phyloP scores from a whole-genome alignment of 2,888 invertebrate species.

The Criorhina ranunculi region DNA sequence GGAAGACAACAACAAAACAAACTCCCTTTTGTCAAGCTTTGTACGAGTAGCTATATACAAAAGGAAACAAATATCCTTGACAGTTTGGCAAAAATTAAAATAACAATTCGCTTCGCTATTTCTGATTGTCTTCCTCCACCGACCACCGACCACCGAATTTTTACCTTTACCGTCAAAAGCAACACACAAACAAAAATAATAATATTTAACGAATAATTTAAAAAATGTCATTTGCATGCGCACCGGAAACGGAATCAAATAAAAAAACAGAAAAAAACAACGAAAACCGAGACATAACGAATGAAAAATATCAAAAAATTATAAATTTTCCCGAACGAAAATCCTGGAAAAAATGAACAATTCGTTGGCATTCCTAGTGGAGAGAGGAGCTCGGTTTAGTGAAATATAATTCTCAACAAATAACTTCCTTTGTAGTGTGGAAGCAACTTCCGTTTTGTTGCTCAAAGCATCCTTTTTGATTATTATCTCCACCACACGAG shows the following conservation, averaged over 20 bases:
- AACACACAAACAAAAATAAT: constrained; percentile 61
- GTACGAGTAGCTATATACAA: too few relatives aligned
- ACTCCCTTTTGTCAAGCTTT: too few relatives aligned
- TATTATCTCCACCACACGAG: constrained; percentile 58
- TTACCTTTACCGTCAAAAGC: constrained; percentile 73
- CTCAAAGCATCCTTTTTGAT: constrained; percentile 76
- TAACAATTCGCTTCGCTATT: constrained; percentile 66
- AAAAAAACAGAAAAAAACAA: constrained; percentile 8
- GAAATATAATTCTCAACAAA: constrained; percentile 69
- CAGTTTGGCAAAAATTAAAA: constrained; percentile 56
- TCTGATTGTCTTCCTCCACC: constrained; percentile 46
- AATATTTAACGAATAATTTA: constrained; percentile 76
- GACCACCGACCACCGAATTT: constrained; percentile 3
- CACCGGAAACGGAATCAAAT: constrained; percentile 69
- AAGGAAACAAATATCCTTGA: constrained; percentile 36
- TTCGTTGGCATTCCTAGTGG: constrained; percentile 19
- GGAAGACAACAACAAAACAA: too few relatives aligned
- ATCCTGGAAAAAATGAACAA: too few relatives aligned
- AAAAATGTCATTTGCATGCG: constrained; percentile 76
- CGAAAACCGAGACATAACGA: constrained; percentile 23
- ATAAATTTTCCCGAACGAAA: constrained; percentile 61
- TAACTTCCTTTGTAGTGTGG: constrained; percentile 76
- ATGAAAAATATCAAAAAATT: constrained; percentile 60
- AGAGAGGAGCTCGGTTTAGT: constrained; percentile 24
- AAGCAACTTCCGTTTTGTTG: constrained; percentile 73